phyloP scores from a whole-genome alignment of 2,797 vertebrate genomes.

The Alfaro cultratus region DNA sequence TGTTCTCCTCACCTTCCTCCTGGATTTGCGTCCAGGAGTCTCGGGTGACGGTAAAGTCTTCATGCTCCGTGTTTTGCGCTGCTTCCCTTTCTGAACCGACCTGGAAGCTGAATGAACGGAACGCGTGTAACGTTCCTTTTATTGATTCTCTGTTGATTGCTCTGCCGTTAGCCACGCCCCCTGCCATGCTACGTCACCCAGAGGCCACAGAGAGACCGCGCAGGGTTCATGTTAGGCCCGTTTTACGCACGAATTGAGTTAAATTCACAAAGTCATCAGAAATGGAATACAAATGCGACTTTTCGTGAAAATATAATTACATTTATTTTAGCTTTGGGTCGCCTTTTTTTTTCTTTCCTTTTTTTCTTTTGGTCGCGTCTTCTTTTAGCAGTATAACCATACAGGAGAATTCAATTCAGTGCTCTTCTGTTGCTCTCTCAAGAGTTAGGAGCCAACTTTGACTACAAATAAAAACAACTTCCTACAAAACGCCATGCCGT shows the following conservation, averaged over 20 bases:
- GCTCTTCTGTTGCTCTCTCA: not conserved
- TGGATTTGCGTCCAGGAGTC: constrained; percentile 3
- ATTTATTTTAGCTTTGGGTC: not conserved
- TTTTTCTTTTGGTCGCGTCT: not conserved
- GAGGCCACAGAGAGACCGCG: too few relatives aligned
- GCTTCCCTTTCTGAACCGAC: not conserved
- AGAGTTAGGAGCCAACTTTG: not conserved
- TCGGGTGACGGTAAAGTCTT: constrained; percentile 39
- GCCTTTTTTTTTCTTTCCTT: not conserved
- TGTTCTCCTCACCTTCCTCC: constrained; percentile 40
- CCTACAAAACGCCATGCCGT: not conserved
- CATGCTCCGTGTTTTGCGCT: constrained; percentile 26
- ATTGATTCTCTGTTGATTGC: not conserved
- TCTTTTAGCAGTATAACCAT: not conserved
- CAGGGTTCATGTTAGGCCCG: not conserved
- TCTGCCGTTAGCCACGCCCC: not conserved
- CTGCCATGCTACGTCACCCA: not conserved
- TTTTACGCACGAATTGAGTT: not conserved
- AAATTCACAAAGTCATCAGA: not conserved
- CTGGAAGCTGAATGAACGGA: not conserved
- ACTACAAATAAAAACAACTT: not conserved
- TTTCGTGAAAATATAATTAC: not conserved
- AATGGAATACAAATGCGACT: not conserved
- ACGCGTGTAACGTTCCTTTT: not conserved
- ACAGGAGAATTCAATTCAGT: not conserved